Percentiles rank a stretch among this genome's conserved stretches.
phyloP scores from a whole-genome alignment of 2,888 invertebrate genomes.

The Pemphredon lugubris region DNA sequence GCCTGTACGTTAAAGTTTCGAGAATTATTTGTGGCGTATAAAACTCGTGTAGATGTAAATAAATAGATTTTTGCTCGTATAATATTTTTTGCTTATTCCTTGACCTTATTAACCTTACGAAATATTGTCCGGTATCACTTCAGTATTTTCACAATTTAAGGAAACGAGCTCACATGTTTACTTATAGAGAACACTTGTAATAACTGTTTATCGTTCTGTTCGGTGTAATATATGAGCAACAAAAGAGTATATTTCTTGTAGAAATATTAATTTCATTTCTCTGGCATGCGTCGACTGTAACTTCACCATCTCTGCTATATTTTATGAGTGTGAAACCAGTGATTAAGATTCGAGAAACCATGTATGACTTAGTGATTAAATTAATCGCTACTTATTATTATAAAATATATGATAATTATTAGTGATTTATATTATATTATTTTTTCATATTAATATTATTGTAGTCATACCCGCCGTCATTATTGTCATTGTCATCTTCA shows the following conservation, averaged over 20 bases:
- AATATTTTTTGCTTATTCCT: conserved; percentile 41
- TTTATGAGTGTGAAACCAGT: conserved; percentile 61
- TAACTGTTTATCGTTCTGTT: conserved; percentile 34
- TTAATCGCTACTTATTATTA: conserved; percentile 63
- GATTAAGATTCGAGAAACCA: conserved; percentile 53
- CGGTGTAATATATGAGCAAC: conserved; percentile 31
- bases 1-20: conserved; percentile 40
- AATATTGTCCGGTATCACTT: conserved; percentile 11
- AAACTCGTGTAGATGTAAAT: conserved; percentile 54
- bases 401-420: conserved; percentile 52
- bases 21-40: conserved; percentile 48
- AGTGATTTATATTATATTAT: conserved; percentile 58
- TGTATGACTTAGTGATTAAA: conserved; percentile 64
- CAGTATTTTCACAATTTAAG: conserved; percentile 18
- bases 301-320: conserved; percentile 40
- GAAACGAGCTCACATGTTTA: conserved; percentile 50
- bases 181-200: conserved; percentile 62
- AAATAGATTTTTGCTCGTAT: conserved; percentile 51
- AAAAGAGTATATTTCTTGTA: conserved; percentile 16
- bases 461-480: conserved; percentile 41
- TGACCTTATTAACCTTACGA: conserved; percentile 35
- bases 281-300: conserved; percentile 31
- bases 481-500: conserved; percentile 53
- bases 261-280: conserved; percentile 36
- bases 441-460: conserved; percentile 57